Evolutionary conservation across 2,113 vertebrate genomes (phyloP).

Genomic region (Acanthisitta chloris): DNA sequence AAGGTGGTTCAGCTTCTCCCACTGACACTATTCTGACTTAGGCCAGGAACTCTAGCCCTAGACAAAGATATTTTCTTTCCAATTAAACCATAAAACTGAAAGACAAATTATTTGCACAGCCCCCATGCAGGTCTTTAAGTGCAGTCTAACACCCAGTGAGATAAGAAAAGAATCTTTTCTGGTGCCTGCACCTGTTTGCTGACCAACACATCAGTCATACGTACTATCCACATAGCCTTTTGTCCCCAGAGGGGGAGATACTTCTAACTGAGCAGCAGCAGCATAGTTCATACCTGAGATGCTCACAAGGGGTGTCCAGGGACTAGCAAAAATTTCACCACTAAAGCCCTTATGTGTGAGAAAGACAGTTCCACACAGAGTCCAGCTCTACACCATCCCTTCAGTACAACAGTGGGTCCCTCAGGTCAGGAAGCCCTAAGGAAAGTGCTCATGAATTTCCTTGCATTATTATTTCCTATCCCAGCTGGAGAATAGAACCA

Average conservation of each 20-base stretch:
- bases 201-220: not conserved
- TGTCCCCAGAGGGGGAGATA: not conserved
- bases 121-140: not conserved
- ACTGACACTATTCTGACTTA: not conserved
- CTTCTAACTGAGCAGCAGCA: not conserved
- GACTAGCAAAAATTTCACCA: not conserved
- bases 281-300: not conserved
- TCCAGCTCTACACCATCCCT: not conserved
- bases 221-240: not conserved
- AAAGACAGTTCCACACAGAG: not conserved
- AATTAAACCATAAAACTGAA: not conserved
- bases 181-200: not conserved
- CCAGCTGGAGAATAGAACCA: conserved; percentile 55
- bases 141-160: not conserved
- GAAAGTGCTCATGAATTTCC: not conserved
- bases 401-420: not conserved
- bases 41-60: not conserved
- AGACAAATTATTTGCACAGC: not conserved
- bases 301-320: not conserved
- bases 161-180: not conserved
- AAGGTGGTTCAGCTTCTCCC: not conserved
- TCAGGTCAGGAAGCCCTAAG: not conserved
- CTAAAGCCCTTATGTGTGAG: not conserved
- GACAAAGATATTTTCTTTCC: not conserved
- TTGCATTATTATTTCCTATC: not conserved